Conservation (phyloP, 37 sponge, comb jelly and placozoan species). For the Chondrosia reniformis region DNA sequence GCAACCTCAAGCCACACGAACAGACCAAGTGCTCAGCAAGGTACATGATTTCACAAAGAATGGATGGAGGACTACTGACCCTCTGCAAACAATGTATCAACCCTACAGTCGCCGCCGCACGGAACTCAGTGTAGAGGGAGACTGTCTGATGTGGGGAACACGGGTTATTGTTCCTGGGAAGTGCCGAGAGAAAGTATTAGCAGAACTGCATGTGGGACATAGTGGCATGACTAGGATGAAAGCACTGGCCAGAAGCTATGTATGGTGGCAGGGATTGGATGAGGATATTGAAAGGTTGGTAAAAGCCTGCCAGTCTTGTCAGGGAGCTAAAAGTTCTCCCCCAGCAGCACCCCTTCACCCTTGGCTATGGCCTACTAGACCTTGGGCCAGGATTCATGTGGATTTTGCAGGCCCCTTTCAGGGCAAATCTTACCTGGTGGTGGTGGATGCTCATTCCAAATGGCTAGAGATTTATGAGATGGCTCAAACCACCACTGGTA, state of each 20-base stretch:
- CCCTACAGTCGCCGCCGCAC: slow-evolving; percentile 6
- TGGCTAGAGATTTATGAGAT: slow-evolving; percentile 16
- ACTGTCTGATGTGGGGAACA: slow-evolving; percentile 33
- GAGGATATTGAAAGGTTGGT: slow-evolving; percentile 30
- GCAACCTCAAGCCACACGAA: neutral
- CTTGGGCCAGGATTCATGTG: slow-evolving; percentile 27
- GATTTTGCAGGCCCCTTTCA: slow-evolving; percentile 44
- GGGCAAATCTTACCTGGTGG: neutral
- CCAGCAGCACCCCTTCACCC: slow-evolving; percentile 27
- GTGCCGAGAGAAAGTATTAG: slow-evolving; percentile 7
- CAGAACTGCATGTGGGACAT: slow-evolving; percentile 45
- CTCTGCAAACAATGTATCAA: too few species aligned
- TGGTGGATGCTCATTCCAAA: slow-evolving; percentile 8
- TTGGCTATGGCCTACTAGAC: slow-evolving; percentile 31
- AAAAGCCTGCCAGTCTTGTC: slow-evolving; percentile 13
- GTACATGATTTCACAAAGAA: neutral
- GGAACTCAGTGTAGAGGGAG: slow-evolving; percentile 22
- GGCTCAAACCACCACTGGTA: neutral
- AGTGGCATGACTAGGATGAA: slow-evolving; percentile 44
- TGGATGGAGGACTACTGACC: slow-evolving; percentile 21
- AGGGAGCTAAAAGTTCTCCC: neutral
- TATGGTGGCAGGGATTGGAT: slow-evolving; percentile 48
- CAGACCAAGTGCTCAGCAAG: slow-evolving; percentile 11
- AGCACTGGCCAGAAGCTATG: slow-evolving; percentile 22
- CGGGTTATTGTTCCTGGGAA: slow-evolving; percentile 32